Evolutionary conservation across 2,797 vertebrate genomes (phyloP), one percentile per base, ranked within the genome.

Genomic region (Gymnopithys bicolor): DNA sequence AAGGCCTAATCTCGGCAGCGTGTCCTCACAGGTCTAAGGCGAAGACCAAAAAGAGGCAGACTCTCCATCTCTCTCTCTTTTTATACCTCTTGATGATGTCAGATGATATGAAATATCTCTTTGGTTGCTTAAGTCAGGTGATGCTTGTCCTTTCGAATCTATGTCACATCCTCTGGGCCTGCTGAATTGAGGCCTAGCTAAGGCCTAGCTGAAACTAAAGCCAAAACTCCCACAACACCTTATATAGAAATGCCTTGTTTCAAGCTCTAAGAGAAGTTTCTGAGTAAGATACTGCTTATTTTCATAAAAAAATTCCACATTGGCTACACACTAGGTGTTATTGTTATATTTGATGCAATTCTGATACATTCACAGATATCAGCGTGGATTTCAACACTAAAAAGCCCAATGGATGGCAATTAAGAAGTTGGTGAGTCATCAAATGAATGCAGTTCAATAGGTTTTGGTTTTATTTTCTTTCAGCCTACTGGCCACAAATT

Each of bases 391-490:
- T 88, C 6, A 52, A 23, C n/a, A 39, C n/a, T 55, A 60, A 59
- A 80, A 91, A 64, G 4, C 11, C 28, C 33, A 80, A 10, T 64
- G n/a, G 70, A 64, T 64, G 11, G 12, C 6, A 67, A 39, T 43
- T 89, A 32, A 71, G 43, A 78, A 80, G 68, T 52, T 32, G 67
- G 19, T 18, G 18, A 67, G 25, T 62, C 32, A 79, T 60, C 52
- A 75, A 68, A 67, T 56, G 24, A 85, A 77, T 52, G 30, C 16
- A 69, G 8, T 2, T 71, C n/a, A 77, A 28, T 49, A 60, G 10
- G 39, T 89, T 78, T 84, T 68, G 15, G 32, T 89, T 93, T 32
- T 15, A 16, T 77, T 95, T 83, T 70, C 13, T 78, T 91, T 91
- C 53, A 80, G 15, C 11, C 24, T 77, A 39, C 87, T 2, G 8